Evolutionary conservation across 2,888 invertebrate species (phyloP).

Genomic region (Megaustenia siamemsis): DNA sequence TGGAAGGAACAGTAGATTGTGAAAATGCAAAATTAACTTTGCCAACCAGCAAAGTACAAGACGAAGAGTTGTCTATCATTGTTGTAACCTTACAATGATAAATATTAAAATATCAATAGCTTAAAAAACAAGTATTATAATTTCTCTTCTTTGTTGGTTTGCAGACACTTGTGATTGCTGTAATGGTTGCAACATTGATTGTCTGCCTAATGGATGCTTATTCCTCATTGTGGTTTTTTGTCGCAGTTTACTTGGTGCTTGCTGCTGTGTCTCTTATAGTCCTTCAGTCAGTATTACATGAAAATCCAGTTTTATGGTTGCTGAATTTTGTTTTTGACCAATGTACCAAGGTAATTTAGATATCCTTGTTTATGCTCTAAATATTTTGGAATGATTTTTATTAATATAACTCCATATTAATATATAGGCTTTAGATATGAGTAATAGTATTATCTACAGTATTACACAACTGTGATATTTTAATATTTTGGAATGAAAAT

Average conservation of each 20-base stretch:
- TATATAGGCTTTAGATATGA: background rate
- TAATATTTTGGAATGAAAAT: too few species aligned
- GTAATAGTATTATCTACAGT: background rate
- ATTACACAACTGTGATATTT: too few species aligned
- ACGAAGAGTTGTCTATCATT: too few species aligned
- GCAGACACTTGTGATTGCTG: constrained; percentile 39
- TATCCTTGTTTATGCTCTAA: background rate
- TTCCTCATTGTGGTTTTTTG: constrained; percentile 25
- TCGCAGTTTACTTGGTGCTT: constrained; percentile 19
- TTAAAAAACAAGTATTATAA: too few species aligned
- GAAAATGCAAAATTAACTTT: too few species aligned
- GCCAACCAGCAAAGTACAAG: too few species aligned
- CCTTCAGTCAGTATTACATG: constrained; percentile 3
- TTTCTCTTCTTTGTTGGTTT: background rate
- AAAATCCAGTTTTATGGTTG: constrained; percentile 40
- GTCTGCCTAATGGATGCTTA: background rate
- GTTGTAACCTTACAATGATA: too few species aligned
- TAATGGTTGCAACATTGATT: constrained; percentile 24
- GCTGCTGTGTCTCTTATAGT: constrained; percentile 14
- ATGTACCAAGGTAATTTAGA: constrained; percentile 27
- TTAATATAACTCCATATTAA: background rate
- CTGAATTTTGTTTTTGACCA: background rate
- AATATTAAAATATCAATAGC: too few species aligned
- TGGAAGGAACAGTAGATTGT: too few species aligned
- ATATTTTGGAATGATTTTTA: background rate